Evolutionary conservation across 1,140 invertebrate species (phyloP).

Genomic region (Cyclargus thomasi): DNA sequence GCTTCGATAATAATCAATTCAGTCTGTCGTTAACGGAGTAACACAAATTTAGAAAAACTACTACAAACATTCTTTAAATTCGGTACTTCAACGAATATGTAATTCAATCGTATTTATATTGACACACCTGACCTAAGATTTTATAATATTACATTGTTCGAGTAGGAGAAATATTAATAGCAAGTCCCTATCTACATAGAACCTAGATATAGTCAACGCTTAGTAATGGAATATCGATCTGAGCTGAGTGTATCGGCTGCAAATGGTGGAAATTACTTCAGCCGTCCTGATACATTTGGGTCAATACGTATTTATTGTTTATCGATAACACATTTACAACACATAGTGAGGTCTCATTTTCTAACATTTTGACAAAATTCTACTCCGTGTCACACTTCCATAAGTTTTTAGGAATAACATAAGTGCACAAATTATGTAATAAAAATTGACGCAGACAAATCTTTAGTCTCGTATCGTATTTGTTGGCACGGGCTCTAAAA

Average conservation of each 20-base stretch:
- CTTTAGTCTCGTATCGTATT: no score
- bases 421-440: neutral
- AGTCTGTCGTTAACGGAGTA: no score
- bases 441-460: no score
- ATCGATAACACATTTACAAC: constrained; percentile 5
- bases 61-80: no score
- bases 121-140: neutral
- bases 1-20: no score
- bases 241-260: constrained; percentile 1
- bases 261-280: constrained; percentile 9
- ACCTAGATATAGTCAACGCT: neutral
- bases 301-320: constrained; percentile 13
- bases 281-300: constrained; percentile 10
- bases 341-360: neutral
- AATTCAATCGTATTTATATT: no score
- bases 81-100: no score
- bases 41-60: no score
- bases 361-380: neutral
- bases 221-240: constrained; percentile 14
- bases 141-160: neutral
- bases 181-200: neutral
- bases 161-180: neutral
- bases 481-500: no score
- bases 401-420: neutral
- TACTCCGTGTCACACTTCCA: neutral